A percentile compares a stretch with the other conserved stretches of the same genome.
Evolutionary conservation across 1,140 invertebrate species (phyloP).

Genomic region (Drosophila kohkoa): DNA sequence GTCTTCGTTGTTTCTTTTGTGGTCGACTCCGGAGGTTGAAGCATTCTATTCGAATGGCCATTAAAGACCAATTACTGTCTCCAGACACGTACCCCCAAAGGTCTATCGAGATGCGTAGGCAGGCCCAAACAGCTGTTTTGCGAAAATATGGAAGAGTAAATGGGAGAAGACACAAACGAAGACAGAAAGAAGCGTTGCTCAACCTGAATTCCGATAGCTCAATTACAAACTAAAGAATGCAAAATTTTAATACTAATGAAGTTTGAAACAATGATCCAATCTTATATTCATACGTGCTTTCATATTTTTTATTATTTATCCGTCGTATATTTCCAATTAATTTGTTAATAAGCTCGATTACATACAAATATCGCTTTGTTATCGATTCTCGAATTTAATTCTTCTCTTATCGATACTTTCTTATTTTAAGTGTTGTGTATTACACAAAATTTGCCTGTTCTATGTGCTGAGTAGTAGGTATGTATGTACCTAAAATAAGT

Average conservation of each 20-base stretch:
- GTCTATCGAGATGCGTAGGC: conserved; percentile 68
- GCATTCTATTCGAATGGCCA: conserved; percentile 44
- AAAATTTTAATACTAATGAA: not conserved
- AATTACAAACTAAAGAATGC: conserved; percentile 1
- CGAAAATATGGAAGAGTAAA: conserved; percentile 23
- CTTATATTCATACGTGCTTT: too few species aligned
- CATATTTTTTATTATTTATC: too few species aligned
- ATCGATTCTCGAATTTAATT: too few species aligned
- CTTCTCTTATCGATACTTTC: too few species aligned
- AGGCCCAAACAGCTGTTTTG: conserved; percentile 27
- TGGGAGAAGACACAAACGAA: conserved; percentile 8
- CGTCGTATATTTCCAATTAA: too few species aligned
- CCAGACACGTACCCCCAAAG: conserved; percentile 59
- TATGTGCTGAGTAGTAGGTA: too few species aligned
- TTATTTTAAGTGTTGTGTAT: too few species aligned
- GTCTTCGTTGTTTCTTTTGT: conserved; percentile 25
- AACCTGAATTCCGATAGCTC: not conserved
- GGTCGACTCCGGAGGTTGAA: conserved; percentile 47
- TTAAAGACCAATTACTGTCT: conserved; percentile 70
- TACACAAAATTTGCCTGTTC: too few species aligned
- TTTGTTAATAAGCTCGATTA: too few species aligned
- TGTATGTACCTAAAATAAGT: too few species aligned
- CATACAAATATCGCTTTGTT: too few species aligned
- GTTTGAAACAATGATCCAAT: not conserved
- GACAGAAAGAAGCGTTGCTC: not conserved